phyloP scores from a whole-genome alignment of 2,888 invertebrate genomes.

The Lottia gigantea region DNA sequence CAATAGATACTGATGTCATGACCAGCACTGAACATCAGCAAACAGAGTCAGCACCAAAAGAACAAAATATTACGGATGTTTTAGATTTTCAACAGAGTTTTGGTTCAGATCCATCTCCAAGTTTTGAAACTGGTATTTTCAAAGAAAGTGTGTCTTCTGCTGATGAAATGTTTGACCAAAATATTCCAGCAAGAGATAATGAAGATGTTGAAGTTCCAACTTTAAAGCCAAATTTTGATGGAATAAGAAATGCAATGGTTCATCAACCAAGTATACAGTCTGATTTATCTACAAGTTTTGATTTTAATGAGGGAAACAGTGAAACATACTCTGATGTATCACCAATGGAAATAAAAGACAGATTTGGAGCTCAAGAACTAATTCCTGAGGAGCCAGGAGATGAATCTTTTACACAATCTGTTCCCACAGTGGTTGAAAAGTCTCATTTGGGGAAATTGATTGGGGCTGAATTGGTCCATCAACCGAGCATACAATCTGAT shows the following conservation, averaged over 20 bases:
- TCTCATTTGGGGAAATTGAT: not conserved
- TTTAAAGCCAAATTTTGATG: not conserved
- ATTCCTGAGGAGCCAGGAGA: not conserved
- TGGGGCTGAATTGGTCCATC: not conserved
- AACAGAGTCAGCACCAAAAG: not conserved
- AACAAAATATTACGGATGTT: not conserved
- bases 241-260: not conserved
- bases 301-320: slow-evolving; percentile 5
- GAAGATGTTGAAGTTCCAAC: too few species aligned
- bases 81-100: not conserved
- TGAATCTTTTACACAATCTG: not conserved
- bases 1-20: not conserved
- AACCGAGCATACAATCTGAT: not conserved
- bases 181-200: not conserved
- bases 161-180: not conserved
- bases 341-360: not conserved
- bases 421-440: not conserved
- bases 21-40: not conserved
- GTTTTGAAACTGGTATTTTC: not conserved
- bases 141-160: not conserved
- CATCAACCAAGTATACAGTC: slow-evolving; percentile 8
- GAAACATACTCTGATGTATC: not conserved
- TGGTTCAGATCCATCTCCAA: not conserved
- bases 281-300: not conserved
- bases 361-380: not conserved